phyloP scores from a whole-genome alignment of 2,113 vertebrate genomes.

The Prunella fulvescens region DNA sequence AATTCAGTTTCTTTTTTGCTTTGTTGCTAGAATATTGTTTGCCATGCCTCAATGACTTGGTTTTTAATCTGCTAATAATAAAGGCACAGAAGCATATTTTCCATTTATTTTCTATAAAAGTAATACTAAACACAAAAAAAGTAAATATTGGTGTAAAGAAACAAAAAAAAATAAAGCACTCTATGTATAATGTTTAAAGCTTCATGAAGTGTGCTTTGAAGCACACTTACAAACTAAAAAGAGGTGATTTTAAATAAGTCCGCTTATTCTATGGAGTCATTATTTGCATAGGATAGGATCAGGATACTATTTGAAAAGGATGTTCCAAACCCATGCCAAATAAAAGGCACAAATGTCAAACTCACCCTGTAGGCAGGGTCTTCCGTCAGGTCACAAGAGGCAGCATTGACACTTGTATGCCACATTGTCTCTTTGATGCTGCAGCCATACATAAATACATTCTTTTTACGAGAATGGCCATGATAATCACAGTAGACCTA shows the following conservation, averaged over 20 bases:
- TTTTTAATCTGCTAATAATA: not conserved
- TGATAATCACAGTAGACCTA: constrained; percentile 93
- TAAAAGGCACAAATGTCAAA: not conserved
- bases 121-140: not conserved
- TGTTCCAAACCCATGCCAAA: not conserved
- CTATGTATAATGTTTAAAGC: not conserved
- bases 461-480: constrained; percentile 98
- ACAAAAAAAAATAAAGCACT: not conserved
- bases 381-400: constrained; percentile 86
- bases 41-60: not conserved
- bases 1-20: not conserved
- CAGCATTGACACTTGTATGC: constrained; percentile 82
- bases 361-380: constrained; percentile 89
- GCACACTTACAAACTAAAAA: not conserved
- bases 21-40: not conserved
- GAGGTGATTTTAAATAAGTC: not conserved
- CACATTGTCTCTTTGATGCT: constrained; percentile 96
- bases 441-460: constrained; percentile 99
- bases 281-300: not conserved
- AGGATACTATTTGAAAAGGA: not conserved
- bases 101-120: not conserved
- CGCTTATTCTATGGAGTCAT: not conserved
- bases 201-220: not conserved
- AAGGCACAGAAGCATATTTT: not conserved
- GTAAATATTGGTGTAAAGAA: not conserved